Evolutionary conservation across 2,797 vertebrate genomes (phyloP), one percentile per base, ranked within the genome.

Genomic region (Anomalospiza imberbis): DNA sequence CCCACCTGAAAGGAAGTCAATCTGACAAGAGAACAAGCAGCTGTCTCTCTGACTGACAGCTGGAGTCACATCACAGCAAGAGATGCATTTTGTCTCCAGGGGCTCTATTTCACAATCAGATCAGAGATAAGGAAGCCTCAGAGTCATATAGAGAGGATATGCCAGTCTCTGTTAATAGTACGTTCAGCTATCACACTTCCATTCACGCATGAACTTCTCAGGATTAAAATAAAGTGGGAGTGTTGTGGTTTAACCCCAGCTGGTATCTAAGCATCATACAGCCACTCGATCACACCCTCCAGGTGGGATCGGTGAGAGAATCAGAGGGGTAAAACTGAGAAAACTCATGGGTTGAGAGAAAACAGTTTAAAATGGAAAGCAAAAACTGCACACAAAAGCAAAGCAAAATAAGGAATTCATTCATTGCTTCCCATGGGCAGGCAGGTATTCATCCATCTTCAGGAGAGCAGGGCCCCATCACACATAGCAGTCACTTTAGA

Each of bases 1-100:
- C 36, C 58, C 45, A 74, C 55, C 58, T 89, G 45, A 7, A 17
- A 82, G 71, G 73, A 94, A 92, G 57, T 29, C 47, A 73, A 68
- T 65, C 70, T 81, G 76, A 91, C 32, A 79, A 81, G 31, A 77
- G 82, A 93, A 89, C 47, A 82, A 91, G 61, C 63, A 85, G 54
- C 54, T 92, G 13, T 72, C 72, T 83, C 22, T 40, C 38, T 40
- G 38, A 38, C 47, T 88, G 65, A 58, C 42, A 93, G 29, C 54
- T 82, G 77, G 48, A 86, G 48, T 77, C 78, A 79, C 22, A 51
- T 24, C 26, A 78, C 26, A 53, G 50, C 12, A 7, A 83, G 74
- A 60, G 31, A 34, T 6, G 8, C 25, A 28, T 13, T 40, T 75
- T 71, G n/a, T 65, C 62, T 38, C 18, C 38, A 6, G 47, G 25